Base-by-base conservation (phyloP, 2,113 vertebrate genomes). In the Xenopus laevis region DNA sequence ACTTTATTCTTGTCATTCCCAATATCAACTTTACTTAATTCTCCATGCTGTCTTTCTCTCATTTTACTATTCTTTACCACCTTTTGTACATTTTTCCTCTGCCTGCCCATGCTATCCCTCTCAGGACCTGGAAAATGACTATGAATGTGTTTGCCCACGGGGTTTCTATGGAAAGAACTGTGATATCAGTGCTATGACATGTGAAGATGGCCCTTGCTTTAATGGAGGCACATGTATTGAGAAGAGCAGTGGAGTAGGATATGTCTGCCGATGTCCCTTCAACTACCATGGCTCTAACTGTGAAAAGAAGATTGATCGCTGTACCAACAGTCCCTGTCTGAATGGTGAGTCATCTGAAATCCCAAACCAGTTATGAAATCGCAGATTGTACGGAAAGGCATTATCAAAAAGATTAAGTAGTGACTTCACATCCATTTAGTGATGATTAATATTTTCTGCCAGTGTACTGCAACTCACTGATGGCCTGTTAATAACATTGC, bases 121-220 rank as follows among this genome's bases (percentile, higher is more conserved):
- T n/a, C 82, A 96, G 95, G 93, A 86, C 63, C 46, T 62, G 78
- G 88, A 80, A 53, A 89, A 87, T 6, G 86, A 92, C 72, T 95
- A 94, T 21, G 83, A 84, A 0, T 97, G 95, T 20, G 80, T 86
- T 0, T 97, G 95, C 57, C 94, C 95, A 13, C 93, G 89, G 21
- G 95, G 95, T 12, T 97, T 97, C 87, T 92, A 95, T 0, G 94
- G 94, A 3, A 85, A 89, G 81, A 94, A 89, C 79, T 97, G 95
- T 11, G 93, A 94, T 77, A 82, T 89, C 81, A 93, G 91, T 8
- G 93, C 85, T 61, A 94, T 95, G 88, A 94, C 81, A 0, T 97
- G 95, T 0, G 92, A 92, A 0, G 95, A 97, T 0, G 86, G 78
- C 9, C 95, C 94, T 0, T 97, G 95, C 67, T 97, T 96, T 74